Percentiles rank a stretch among this genome's conserved stretches.
Evolutionary conservation across 2,113 vertebrate species (phyloP).

Genomic region (Geococcyx californianus): DNA sequence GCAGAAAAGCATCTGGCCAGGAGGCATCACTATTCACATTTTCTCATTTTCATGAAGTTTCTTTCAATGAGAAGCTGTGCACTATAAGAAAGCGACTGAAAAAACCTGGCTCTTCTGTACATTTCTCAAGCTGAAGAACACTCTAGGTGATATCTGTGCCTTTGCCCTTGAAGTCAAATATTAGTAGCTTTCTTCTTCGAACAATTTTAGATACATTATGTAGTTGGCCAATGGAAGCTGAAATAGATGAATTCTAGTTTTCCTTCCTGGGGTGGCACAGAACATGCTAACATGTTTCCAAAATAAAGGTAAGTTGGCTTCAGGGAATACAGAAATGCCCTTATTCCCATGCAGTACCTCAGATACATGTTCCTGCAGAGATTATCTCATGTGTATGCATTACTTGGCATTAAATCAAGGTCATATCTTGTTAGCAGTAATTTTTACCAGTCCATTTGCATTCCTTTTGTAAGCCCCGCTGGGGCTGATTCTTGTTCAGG

Average conservation of each 20-base stretch:
- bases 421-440: neutral
- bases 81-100: fast-evolving
- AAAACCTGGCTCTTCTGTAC: neutral
- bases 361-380: neutral
- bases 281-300: neutral
- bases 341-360: neutral
- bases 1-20: neutral
- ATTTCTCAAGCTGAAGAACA: neutral
- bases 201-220: neutral
- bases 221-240: neutral
- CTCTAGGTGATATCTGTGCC: neutral
- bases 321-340: neutral
- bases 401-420: neutral
- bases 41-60: neutral
- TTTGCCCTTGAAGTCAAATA: neutral
- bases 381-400: neutral
- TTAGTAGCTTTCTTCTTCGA: neutral
- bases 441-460: neutral
- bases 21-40: neutral
- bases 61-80: neutral
- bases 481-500: neutral
- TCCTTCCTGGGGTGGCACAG: neutral
- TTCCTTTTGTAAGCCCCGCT: neutral
- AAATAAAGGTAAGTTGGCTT: neutral
- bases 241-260: neutral